Evolutionary conservation across 2,797 vertebrate genomes (phyloP), one percentile per base, ranked within the genome.

Genomic region (Picus viridis): DNA sequence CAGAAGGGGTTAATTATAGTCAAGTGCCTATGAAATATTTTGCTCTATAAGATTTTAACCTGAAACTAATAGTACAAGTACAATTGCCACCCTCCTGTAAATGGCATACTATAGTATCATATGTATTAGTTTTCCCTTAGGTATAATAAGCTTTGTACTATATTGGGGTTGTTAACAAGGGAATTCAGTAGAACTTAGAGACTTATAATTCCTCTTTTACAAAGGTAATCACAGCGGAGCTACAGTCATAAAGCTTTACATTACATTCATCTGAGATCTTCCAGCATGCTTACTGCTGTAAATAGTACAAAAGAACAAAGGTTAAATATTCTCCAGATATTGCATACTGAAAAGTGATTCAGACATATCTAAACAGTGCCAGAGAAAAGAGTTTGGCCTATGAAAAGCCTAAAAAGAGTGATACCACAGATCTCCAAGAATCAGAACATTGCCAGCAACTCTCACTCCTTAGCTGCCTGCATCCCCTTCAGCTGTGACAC

Each of bases 21-120:
- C 76, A 95, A 91, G 15, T 43, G 54, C 49, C 88, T 30, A 47
- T 70, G 63, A 93, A 92, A 83, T 92, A 93, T 70, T 95, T 86
- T 89, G 53, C 30, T 83, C 73, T 70, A 79, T 39, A 4, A 54
- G 61, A 88, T 93, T 94, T 88, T 91, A 92, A 92, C 79, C 70
- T 95, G 89, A 91, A 95, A 94, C 61, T 80, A 88, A 94, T 64
- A 87, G 61, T 62, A 45, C 78, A 83, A 88, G 49, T 89, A 89
- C 89, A 95, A 92, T 58, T 67, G 73, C 89, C 88, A 76, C 87
- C 73, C 47, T 81, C 70, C 72, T 74, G 58, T 86, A 93, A 95
- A 95, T 59, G 36, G 71, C 62, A 89, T n/a, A 24, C 67, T 93
- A 88, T 54, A 76, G 13, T 77, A 88, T 68, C 83, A 86, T 88